These are phyloP conservation scores for Stenotaenia linearis DNA, from an alignment of 2,888 invertebrate species.

Conservation along the genomic window DNA sequence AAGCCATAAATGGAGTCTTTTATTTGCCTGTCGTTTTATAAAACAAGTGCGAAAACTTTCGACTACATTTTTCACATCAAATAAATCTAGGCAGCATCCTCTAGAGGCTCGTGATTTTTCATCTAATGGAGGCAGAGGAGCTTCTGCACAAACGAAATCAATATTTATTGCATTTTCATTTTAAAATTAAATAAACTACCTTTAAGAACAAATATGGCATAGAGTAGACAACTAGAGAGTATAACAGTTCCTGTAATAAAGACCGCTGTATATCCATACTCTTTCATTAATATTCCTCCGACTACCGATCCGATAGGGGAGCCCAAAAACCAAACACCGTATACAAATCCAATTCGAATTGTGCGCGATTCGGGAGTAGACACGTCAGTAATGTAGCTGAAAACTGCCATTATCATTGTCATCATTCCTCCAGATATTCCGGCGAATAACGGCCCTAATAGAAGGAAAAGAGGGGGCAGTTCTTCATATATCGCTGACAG, in stretches of 20 bases:
- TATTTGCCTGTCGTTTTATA: not conserved
- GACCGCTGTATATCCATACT: not conserved
- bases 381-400: slow-evolving; percentile 18
- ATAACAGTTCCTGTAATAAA: not conserved
- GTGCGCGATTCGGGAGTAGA: not conserved
- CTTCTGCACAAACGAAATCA: not conserved
- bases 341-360: slow-evolving; percentile 2
- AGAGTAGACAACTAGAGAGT: not conserved
- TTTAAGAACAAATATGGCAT: not conserved
- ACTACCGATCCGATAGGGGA: slow-evolving; percentile 8
- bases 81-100: not conserved
- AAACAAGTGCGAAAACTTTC: slow-evolving; percentile 7
- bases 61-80: not conserved
- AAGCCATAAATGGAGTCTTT: slow-evolving; percentile 16
- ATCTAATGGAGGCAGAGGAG: not conserved
- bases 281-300: not conserved
- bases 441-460: not conserved
- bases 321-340: slow-evolving; percentile 30
- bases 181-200: not conserved
- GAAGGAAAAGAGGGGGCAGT: slow-evolving; percentile 12
- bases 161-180: not conserved
- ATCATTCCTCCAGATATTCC: slow-evolving; percentile 28
- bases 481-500: not conserved
- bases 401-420: slow-evolving; percentile 26
- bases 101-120: not conserved